Evolutionary conservation across 1,140 invertebrate species (phyloP), one percentile per base, ranked within the genome.

Genomic region (Ditylenchus dipsaci): DNA sequence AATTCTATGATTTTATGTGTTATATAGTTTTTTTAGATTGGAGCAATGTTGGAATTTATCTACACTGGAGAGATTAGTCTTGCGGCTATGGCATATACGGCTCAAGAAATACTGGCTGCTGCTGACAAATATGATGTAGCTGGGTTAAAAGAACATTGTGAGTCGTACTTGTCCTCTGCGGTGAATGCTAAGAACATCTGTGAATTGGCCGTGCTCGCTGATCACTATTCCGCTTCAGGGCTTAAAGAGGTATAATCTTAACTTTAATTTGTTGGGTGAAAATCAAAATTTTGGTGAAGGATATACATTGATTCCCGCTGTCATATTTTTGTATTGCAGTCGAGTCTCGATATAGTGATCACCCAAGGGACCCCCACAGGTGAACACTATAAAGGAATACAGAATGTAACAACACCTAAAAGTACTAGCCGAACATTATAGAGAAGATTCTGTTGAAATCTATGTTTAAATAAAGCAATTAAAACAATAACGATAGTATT

Each of bases 111-210:
- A 33, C 56, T 81, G 53, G 78, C 78, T 1, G 69, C 82, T 47
- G 79, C 79, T 13, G 80, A 81, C 33, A 81, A 81, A 67, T 81
- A 81, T 63, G 79, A 67, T 38, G 71, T 81, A 15, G 27, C 77
- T 17, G 45, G 70, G 15, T 62, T 81, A 15, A 81, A 81, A 43
- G 79, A 81, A 19, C 71, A 78, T 30, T 82, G 80, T 57, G 79
- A 81, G 38, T 59, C 67, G 11, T 73, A 71, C 27, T 47, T 81
- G 47, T 65, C 76, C 17, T 59, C 77, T 21, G 56, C 49, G 29
- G 53, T 71, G 5, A 33, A 45, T 30, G 59, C 66, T 0, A 82
- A 82, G 63, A 76, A 74, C 38, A 61, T 81, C 23, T 64, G 76
- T 1, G 60, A 67, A 30, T 62, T 71, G 0, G 73, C 68, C 9